Evolutionary conservation across 1,140 invertebrate species (phyloP).

Genomic region (Lucilia sericata): DNA sequence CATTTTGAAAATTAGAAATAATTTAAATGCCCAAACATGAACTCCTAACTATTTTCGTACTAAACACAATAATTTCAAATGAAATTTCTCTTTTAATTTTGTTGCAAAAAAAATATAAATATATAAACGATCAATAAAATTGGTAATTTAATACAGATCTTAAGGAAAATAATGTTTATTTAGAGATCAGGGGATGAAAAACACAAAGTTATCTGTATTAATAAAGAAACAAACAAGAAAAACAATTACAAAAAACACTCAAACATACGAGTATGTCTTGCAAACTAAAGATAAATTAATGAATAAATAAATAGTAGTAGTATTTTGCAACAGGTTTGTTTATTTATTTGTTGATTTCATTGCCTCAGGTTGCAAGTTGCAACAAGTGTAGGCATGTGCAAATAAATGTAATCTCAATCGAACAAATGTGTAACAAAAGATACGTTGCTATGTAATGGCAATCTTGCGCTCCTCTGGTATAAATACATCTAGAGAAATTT

Average conservation of each 20-base stretch:
- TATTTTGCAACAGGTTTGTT: constrained; percentile 19
- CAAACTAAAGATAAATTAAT: not conserved
- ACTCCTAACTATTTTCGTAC: not conserved
- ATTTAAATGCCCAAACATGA: not conserved
- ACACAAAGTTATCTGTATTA: not conserved
- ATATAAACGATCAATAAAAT: not conserved
- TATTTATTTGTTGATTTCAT: not conserved
- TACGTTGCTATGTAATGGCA: too few relatives aligned
- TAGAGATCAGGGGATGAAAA: not conserved
- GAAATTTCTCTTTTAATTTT: not conserved
- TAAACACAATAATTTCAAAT: not conserved
- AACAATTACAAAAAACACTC: not conserved
- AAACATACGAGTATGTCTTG: too few relatives aligned
- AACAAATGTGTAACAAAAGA: constrained; percentile 31
- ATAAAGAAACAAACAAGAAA: not conserved
- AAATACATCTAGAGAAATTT: too few relatives aligned
- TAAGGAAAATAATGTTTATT: not conserved
- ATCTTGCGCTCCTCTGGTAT: too few relatives aligned
- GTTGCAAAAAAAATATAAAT: not conserved
- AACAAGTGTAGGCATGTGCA: not conserved
- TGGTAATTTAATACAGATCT: not conserved
- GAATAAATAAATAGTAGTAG: not conserved
- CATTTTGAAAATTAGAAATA: not conserved
- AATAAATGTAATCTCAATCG: not conserved
- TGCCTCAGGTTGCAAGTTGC: not conserved